Evolutionary conservation across 2,888 invertebrate genomes (phyloP), one percentile per base, ranked within the genome.

Genomic region (Cheilosia soror): DNA sequence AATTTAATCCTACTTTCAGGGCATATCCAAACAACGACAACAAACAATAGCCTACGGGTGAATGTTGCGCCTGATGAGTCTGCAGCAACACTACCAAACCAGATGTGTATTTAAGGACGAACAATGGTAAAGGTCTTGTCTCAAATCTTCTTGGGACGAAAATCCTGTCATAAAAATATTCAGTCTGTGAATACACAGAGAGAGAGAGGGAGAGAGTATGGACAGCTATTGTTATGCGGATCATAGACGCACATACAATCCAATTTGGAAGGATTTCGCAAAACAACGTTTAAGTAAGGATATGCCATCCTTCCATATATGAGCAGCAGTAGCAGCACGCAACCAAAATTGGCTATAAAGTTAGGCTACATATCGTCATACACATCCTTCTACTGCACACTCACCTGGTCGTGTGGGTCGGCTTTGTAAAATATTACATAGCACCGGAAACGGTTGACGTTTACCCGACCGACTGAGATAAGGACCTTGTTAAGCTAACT

Each of bases 101-200:
- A 25, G 51, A 49, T 78, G 37, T 63, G 62, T 77, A 60, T 47
- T 60, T 62, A 68, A 77, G 68, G 62, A 62, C 60, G 44, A 69
- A 69, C 42, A 42, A 69, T 33, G 15, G 20, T 20, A 63, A 47
- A 63, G 27, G 51, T 40, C 58, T 60, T 60, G 57, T 55, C 47
- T 53, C 37, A n/a, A 58, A 53, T 57, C 65, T 57, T 75, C 66
- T 55, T 60, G 53, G 13, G 27, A 5, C 25, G 37, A 77, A 77
- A 51, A 62, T 53, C 53, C 77, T 60, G 77, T 76, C 76, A 76
- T 66, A 76, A 77, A 77, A 77, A 69, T 37, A 37, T 51, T 42
- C 68, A 25, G 15, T 20, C 6, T 42, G 7, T 20, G 20, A 15
- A 5, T n/a, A 42, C 42, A 49, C 47, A 55, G n/a, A 49, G 42